Evolutionary conservation across 2,113 vertebrate species (phyloP), one percentile per base, ranked within the genome.

Genomic region (Stictonetta naevosa): DNA sequence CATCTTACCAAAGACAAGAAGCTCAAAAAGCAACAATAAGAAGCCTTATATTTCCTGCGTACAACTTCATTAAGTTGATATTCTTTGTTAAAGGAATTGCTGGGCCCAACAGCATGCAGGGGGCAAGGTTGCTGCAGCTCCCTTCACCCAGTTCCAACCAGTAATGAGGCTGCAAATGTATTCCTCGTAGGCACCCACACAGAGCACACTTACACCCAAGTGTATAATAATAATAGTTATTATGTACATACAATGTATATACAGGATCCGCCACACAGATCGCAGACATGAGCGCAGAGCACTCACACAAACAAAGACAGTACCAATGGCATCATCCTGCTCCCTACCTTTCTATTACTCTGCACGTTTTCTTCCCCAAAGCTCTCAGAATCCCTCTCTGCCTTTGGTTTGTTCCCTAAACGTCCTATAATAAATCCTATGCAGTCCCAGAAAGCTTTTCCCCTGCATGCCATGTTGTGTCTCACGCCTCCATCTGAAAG

Each of bases 1-100:
- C 26, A 79, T 7, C 9, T 89, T 64, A 56, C 62, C 26, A 26
- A 52, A 78, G 50, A 46, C 36, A 0, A 0, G 0, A 72, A 82
- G 10, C n/a, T 76, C 13, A 28, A 44, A 44, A 85, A 64, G 19
- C 66, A 69, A n/a, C 26, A 62, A 8, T 34, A 19, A 88, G 64
- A 88, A 85, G 16, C 21, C 31, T 44, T 11, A 48, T 26, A 77
- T 6, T 26, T 77, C 25, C 44, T 34, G 58, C 14, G n/a, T 22
- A 20, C 19, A 42, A n/a, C 42, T 77, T 62, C n/a, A 18, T 48
- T 31, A 60, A 29, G n/a, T 48, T 36, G 17, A 34, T 31, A 28
- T 26, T 36, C 10, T 38, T 63, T 38, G 34, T 38, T 63, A 38
- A 63, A 63, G 60, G 36, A 63, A 38, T 7, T 28, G 15, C 60